Percentiles rank a stretch among this genome's conserved stretches.
Conservation (phyloP, 1,140 invertebrate species). For the Cydia fagiglandana region DNA sequence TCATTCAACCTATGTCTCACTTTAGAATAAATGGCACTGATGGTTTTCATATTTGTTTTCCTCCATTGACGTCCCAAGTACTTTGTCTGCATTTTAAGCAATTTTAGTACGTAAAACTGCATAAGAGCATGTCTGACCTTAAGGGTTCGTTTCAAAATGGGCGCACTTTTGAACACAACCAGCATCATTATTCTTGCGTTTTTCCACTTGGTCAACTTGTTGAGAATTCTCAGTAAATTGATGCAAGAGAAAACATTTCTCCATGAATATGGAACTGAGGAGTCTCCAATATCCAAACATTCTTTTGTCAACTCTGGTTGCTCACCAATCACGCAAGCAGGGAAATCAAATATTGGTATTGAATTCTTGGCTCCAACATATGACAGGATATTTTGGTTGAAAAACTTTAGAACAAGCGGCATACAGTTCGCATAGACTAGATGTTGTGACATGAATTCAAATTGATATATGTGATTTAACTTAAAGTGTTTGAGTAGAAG, state of each 20-base stretch:
- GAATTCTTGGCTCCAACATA: conserved; percentile 98
- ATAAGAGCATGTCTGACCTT: conserved; percentile 98
- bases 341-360: conserved; percentile 97
- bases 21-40: conserved; percentile 99
- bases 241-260: conserved; percentile 99
- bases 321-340: conserved; percentile 97
- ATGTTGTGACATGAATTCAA: conserved; percentile 99
- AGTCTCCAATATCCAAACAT: conserved; percentile 94
- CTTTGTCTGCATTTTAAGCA: conserved; percentile 99
- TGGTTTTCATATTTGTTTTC: conserved; percentile 99
- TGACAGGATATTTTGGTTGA: conserved; percentile 98
- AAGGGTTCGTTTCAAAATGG: conserved; percentile 97
- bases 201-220: conserved; percentile 99
- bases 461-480: conserved; percentile 99
- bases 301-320: conserved; percentile 96
- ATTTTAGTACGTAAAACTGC: conserved; percentile 98
- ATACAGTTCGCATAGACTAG: conserved; percentile 99
- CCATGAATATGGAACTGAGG: conserved; percentile 93
- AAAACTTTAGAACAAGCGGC: conserved; percentile 98
- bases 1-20: conserved; percentile 97
- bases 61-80: conserved; percentile 99
- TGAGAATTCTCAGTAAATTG: conserved; percentile 97
- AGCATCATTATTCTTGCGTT: conserved; percentile 99
- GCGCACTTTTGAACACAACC: conserved; percentile 99
- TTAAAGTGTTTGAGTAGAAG: conserved; percentile 98